Evolutionary conservation across 2,797 vertebrate genomes (phyloP), one percentile per base, ranked within the genome.

Genomic region (Onychomys arenicola): DNA sequence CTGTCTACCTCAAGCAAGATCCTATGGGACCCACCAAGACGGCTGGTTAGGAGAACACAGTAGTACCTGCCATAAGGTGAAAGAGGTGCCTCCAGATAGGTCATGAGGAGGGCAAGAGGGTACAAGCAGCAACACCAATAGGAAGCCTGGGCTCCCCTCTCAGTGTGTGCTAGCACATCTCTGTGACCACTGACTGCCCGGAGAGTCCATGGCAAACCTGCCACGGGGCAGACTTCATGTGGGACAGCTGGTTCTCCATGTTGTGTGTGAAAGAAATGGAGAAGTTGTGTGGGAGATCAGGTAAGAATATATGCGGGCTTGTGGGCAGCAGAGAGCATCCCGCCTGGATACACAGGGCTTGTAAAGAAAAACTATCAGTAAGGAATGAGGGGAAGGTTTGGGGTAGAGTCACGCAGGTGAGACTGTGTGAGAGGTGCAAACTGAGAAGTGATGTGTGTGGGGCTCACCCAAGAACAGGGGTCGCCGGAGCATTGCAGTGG

Each of bases 41-140:
- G 0, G 17, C 2, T 84, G 57, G n/a, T 0, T 17, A 6, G 49
- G 46, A 34, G 55, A 23, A n/a, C 1, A 21, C 0, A n/a, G 14
- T 0, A 11, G 55, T n/a, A 19, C 29, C 59, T 10, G 23, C 27
- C 25, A 0, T 10, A 3, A 78, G 25, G 29, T 10, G 65, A 57
- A 65, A 40, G 17, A 21, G 61, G 21, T 32, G 32, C 23, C 9
- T 40, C 55, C 46, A 37, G 37, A 14, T 46, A 10, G 6, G 23
- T 16, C 7, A 32, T 34, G 5, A 77, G 61, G 37, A 27, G 21
- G 37, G 10, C 11, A 37, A 59, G 21, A 19, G 0, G 12, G 3
- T 10, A 55, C 27, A 8, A 71, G 37, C 71, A 23, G 17, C 52
- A 43, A 25, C 37, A 16, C 43, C 0, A 16, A 34, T 27, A 5